A percentile compares a stretch with the other conserved stretches of the same genome.
Conservation (phyloP, 1,140 invertebrate species). For the Aleiodes sp. region DNA sequence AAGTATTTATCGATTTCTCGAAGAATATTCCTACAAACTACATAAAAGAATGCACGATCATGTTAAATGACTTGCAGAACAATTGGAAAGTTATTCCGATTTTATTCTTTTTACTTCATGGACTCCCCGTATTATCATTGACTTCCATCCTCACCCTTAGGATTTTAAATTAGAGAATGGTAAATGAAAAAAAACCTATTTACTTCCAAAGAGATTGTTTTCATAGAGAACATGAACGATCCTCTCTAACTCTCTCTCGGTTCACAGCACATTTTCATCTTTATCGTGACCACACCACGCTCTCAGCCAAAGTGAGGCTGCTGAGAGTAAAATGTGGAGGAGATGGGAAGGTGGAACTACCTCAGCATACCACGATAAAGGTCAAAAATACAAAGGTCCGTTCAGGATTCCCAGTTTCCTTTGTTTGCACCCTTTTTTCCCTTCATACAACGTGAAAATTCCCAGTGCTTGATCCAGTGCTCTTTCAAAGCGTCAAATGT, state of each 20-base stretch:
- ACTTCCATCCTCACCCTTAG: not conserved
- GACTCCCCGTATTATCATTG: no score
- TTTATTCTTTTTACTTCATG: no score
- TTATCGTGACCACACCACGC: conserved; percentile 25
- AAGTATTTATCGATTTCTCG: no score
- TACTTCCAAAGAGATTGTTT: not conserved
- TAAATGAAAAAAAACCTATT: not conserved
- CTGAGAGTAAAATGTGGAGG: conserved; percentile 13
- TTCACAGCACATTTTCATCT: conserved; percentile 28
- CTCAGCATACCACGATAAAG: not conserved
- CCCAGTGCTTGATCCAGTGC: not conserved
- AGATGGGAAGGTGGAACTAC: not conserved
- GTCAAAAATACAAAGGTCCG: not conserved
- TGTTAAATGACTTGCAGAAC: no score
- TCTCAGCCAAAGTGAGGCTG: not conserved
- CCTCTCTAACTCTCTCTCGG: not conserved
- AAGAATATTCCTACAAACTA: no score
- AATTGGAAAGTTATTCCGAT: no score
- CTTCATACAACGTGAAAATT: no score
- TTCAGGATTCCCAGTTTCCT: conserved; percentile 23
- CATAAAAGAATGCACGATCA: no score
- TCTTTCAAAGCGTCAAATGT: conserved; percentile 34
- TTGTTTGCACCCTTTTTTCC: conserved; percentile 33
- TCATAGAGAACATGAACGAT: conserved; percentile 7
- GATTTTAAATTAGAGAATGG: not conserved